Base-by-base conservation (phyloP, 2,113 vertebrate genomes). In the Pseudorhombus dupliciocellatus region DNA sequence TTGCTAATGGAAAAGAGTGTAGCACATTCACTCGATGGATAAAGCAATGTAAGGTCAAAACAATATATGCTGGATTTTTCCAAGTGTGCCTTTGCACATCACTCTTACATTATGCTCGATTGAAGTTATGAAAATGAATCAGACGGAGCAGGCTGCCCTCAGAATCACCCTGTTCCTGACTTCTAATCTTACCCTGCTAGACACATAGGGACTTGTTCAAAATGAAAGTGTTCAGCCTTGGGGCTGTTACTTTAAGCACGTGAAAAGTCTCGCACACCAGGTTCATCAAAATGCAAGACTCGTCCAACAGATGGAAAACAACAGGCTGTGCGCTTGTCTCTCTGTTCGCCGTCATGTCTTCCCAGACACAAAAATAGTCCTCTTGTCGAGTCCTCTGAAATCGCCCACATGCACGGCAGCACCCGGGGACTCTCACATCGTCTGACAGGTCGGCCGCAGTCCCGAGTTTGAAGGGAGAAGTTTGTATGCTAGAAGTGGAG, bases 51-150 rank as follows among this genome's bases (percentile, higher is more conserved):
- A 21, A 50, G 18, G 16, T 46, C 3, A 7, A 46, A 16, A 18
- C 18, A 46, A 46, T 46, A 16, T 7, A 46, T 20, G 16, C 5
- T 46, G 5, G 16, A 5, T 46, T 46, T 18, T 46, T 37, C 34
- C 34, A 37, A 10, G 10, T 37, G 34, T 37, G 11, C 12, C 12
- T 11, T 37, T 37, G 34, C 34, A 37, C 12, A 37, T 37, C 34
- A 37, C 34, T 3, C 48, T 51, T 67, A 22, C 70, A 69, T 67
- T 78, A 65, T 52, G 48, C 71, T 80, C 55, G 34, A 73, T 77
- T 70, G 84, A 63, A 75, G 58, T 25, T 77, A 28, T 46, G 16
- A 46, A 68, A 73, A 62, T 56, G 21, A 75, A 77, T 66, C 30
- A 57, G 9, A 14, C n/a, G 21, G 22, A 50, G 30, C 53, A 1